Evolutionary conservation across 2,888 invertebrate genomes (phyloP).

Genomic region (Anthoptus insignis): DNA sequence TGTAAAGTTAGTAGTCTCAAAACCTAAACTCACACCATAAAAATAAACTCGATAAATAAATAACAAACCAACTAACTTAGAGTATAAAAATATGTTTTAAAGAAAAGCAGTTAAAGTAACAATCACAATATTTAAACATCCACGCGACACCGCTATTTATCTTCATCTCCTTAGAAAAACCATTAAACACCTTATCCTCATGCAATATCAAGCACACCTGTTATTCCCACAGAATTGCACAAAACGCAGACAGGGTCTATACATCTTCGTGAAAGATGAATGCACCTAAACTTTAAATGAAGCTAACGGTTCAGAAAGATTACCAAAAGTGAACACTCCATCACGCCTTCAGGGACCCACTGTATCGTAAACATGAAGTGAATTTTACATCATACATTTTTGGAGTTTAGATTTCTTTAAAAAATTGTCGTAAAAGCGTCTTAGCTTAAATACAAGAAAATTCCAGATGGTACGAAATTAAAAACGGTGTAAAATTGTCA

Average conservation of each 20-base stretch:
- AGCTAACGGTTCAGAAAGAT: slow-evolving; percentile 21
- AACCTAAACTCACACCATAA: too few species aligned
- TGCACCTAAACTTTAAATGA: slow-evolving; percentile 20
- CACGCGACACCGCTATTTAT: slow-evolving; percentile 26
- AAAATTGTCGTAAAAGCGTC: too few species aligned
- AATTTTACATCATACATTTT: not conserved
- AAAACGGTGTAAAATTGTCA: too few species aligned
- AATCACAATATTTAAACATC: not conserved
- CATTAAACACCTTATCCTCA: slow-evolving; percentile 31
- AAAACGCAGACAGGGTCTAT: slow-evolving; percentile 25
- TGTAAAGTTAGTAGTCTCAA: too few species aligned
- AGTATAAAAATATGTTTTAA: not conserved
- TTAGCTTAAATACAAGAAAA: too few species aligned
- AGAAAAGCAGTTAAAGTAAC: not conserved
- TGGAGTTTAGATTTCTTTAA: not conserved
- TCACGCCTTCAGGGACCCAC: not conserved
- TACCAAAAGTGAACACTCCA: slow-evolving; percentile 16
- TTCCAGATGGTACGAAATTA: too few species aligned
- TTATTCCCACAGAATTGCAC: slow-evolving; percentile 36
- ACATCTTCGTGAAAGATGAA: slow-evolving; percentile 32
- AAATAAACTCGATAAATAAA: too few species aligned
- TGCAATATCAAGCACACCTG: slow-evolving; percentile 34
- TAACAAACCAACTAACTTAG: too few species aligned
- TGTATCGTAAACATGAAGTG: slow-evolving; percentile 1
- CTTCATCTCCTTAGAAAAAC: slow-evolving; percentile 36